These are phyloP conservation scores for Lemur catta DNA, from an alignment of 2,797 vertebrate species.

Conservation along the genomic window DNA sequence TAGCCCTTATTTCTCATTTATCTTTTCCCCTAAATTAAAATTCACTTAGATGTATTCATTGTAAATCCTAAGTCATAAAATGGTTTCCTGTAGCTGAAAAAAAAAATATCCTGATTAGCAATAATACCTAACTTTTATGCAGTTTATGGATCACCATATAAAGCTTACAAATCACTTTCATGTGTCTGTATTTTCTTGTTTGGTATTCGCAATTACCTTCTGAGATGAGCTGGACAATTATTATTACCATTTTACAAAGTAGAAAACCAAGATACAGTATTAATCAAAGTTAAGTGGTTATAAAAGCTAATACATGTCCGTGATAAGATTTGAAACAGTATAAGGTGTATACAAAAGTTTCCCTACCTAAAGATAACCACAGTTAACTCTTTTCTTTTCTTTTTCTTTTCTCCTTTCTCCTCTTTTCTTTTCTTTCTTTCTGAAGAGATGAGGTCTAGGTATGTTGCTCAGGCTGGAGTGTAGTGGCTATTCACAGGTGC, in stretches of 20 bases:
- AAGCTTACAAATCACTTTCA: not conserved
- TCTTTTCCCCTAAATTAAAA: slow-evolving; percentile 49
- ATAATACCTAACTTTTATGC: not conserved
- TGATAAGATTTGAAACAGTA: not conserved
- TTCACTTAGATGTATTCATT: not conserved
- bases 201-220: not conserved
- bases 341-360: not conserved
- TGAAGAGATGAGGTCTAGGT: not conserved
- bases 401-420: too few relatives aligned
- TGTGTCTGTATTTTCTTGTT: slow-evolving; percentile 9
- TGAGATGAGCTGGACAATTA: not conserved
- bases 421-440: not conserved
- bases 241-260: not conserved
- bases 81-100: not conserved
- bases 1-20: slow-evolving; percentile 17
- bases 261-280: not conserved
- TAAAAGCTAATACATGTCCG: not conserved
- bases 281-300: not conserved
- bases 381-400: not conserved
- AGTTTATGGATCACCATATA: not conserved
- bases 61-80: slow-evolving; percentile 32
- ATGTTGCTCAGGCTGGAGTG: not conserved
- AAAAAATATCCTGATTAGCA: not conserved
- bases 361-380: not conserved
- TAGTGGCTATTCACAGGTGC: not conserved